Evolutionary conservation across 92 coral and sea anemone species (phyloP).

Genomic region (Palythoa caribaeorum): DNA sequence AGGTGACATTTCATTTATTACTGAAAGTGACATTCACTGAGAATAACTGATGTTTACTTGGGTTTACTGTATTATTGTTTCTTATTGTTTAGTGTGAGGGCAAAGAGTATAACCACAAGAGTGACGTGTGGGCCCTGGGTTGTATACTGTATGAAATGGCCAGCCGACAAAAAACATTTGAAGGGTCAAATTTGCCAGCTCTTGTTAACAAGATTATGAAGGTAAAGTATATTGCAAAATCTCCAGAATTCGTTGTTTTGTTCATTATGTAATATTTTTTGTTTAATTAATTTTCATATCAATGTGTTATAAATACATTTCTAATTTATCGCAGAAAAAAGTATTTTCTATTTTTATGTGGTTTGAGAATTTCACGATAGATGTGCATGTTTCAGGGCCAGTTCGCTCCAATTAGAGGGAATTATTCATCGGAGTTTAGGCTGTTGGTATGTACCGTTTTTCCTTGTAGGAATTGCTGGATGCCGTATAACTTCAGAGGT

Average conservation of each 20-base stretch:
- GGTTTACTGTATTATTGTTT: background rate
- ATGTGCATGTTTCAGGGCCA: conserved; percentile 78
- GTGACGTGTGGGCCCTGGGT: conserved; percentile 98
- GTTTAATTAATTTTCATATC: background rate
- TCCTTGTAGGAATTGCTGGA: background rate
- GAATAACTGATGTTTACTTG: too few relatives aligned
- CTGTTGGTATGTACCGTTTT: conserved; percentile 71
- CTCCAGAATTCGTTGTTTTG: background rate
- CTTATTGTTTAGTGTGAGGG: conserved; percentile 87
- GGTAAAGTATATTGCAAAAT: conserved; percentile 52
- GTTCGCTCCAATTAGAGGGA: conserved; percentile 99
- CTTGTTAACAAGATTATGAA: conserved; percentile 99
- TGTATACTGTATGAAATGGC: conserved; percentile 99
- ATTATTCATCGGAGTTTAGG: conserved; percentile 90
- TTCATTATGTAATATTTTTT: background rate
- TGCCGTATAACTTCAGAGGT: too few relatives aligned
- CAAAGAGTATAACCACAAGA: conserved; percentile 95
- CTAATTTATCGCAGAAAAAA: too few relatives aligned
- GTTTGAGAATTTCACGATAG: background rate
- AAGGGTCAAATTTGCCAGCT: conserved; percentile 97
- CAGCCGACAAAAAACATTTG: conserved; percentile 96
- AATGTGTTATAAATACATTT: too few relatives aligned
- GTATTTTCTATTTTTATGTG: too few relatives aligned
- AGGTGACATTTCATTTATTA: too few relatives aligned
- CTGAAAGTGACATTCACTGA: background rate